Conservation (phyloP, 2,888 invertebrate genomes). For the Lamellibrachia columna region DNA sequence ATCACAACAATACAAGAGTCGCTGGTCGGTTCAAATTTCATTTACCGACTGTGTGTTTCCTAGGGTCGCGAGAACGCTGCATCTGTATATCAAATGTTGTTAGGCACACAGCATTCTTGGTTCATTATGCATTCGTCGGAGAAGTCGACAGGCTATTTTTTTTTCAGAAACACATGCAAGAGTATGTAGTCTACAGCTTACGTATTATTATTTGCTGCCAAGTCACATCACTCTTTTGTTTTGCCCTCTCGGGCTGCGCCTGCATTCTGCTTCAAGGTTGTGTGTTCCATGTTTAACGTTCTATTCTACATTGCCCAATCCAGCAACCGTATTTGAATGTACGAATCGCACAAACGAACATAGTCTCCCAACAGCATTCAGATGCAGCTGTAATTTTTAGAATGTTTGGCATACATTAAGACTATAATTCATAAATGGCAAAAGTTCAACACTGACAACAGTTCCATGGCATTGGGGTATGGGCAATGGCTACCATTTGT, state of each 20-base stretch:
- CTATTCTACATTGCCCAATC: not conserved
- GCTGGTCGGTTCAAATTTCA: not conserved
- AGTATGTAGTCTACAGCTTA: not conserved
- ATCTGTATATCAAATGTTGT: not conserved
- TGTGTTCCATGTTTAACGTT: not conserved
- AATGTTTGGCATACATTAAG: not conserved
- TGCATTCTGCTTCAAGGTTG: slow-evolving; percentile 2
- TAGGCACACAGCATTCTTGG: not conserved
- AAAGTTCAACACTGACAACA: not conserved
- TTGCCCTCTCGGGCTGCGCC: not conserved
- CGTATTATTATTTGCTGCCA: slow-evolving; percentile 5
- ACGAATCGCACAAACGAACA: not conserved
- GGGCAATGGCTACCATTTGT: not conserved
- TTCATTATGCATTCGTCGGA: not conserved
- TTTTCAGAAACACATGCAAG: not conserved
- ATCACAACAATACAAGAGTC: slow-evolving; percentile 11
- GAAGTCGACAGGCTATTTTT: not conserved
- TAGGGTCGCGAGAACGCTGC: slow-evolving; percentile 12
- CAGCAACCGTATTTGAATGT: not conserved
- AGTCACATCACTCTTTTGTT: not conserved
- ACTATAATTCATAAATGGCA: not conserved
- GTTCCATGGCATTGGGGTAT: not conserved
- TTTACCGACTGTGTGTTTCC: not conserved
- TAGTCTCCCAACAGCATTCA: not conserved
- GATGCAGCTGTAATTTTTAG: not conserved